Base-by-base conservation (phyloP, 2,888 invertebrate genomes). In the Phyllotreta cruciferae region DNA sequence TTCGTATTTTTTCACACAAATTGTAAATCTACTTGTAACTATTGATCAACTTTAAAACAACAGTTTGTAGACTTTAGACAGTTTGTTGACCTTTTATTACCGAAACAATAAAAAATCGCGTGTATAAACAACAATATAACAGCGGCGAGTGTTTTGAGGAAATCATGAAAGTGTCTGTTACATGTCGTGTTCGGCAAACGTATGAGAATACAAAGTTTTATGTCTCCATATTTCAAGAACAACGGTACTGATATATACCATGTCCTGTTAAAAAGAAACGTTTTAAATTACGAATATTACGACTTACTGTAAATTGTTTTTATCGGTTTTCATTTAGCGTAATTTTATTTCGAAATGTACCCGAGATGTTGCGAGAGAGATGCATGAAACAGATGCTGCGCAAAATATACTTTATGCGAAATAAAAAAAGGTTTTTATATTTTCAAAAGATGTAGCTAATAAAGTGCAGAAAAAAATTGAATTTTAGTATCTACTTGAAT, bases 151-250 rank as follows among this genome's bases (percentile, higher is more conserved):
- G 38, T 37, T 52, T 38, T 37, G 37, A 52, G 9, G 52, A 13
- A 38, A 37, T 52, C 52, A 52, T 52, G 52, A 50, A 13, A 35
- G 13, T 52, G 36, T 9, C 52, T 37, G 37, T 49, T 52, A 52
- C 13, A 52, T 52, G 52, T 38, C 52, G 11, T 37, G 52, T 38
- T 38, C 52, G 37, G 38, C 37, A 37, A 52, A 37, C 37, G 11
- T 52, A 52, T 52, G 52, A 52, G 52, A 52, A 52, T 52, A 52
- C 52, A 52, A 52, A 52, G 38, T 52, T 52, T 52, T 52, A 52
- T 37, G 34, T 36, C 52, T 52, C 11, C 34, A 52, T 52, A 52
- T 52, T 52, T 52, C 52, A 52, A 52, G 36, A 37, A 11, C 14
- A 52, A 14, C 52, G 52, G 52, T 52, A 52, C 13, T 52, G 34